Evolutionary conservation across 2,797 vertebrate genomes (phyloP).

Genomic region (Lateolabrax maculatus): DNA sequence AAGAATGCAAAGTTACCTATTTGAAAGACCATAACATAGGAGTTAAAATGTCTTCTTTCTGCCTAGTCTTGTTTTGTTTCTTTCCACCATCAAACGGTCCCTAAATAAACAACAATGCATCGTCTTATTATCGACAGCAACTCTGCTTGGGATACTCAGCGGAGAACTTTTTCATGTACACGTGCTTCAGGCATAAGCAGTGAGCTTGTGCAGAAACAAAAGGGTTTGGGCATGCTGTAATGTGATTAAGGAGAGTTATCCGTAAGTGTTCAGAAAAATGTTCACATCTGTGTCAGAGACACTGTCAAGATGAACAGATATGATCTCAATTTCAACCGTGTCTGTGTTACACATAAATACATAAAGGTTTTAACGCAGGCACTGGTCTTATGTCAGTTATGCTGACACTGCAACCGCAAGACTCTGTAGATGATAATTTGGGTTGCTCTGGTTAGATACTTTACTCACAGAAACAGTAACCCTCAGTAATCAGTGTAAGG

Average conservation of each 20-base stretch:
- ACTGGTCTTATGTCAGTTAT: too few species aligned
- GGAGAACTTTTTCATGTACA: not conserved
- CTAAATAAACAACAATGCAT: not conserved
- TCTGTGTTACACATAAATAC: not conserved
- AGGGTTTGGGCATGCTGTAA: not conserved
- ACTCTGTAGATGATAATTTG: not conserved
- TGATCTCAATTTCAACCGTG: not conserved
- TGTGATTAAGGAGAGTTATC: not conserved
- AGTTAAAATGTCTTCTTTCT: not conserved
- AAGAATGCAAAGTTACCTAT: not conserved
- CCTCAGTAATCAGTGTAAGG: not conserved
- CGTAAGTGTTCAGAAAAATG: not conserved
- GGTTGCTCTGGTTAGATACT: not conserved
- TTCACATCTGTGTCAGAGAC: slow-evolving; percentile 4
- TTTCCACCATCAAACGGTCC: not conserved
- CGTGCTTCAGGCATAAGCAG: not conserved
- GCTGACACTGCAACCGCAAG: not conserved
- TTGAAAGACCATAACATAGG: not conserved
- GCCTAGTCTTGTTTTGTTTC: too few species aligned
- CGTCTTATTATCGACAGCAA: not conserved
- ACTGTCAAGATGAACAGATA: not conserved
- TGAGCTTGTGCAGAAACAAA: not conserved
- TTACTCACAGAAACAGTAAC: not conserved
- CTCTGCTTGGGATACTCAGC: not conserved
- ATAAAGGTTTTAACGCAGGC: not conserved